Conservation (phyloP, 1,140 invertebrate genomes). For the Lepidotrigona ventralis region DNA sequence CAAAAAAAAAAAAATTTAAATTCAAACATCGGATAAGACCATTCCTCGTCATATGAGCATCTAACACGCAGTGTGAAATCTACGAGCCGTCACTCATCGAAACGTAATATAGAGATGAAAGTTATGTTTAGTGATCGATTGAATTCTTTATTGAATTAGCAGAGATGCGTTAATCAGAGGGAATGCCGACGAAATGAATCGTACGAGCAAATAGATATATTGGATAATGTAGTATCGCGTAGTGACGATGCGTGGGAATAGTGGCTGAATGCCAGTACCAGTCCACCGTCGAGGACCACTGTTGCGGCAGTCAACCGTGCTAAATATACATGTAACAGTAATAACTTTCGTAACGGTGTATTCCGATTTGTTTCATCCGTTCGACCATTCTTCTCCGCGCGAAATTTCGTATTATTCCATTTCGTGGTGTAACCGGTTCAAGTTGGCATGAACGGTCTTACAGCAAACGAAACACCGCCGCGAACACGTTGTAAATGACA, state of each 20-base stretch:
- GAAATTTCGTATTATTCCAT: neutral
- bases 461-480: neutral
- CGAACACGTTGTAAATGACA: neutral
- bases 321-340: slow-evolving; percentile 59
- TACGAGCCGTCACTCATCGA: no score
- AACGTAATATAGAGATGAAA: neutral
- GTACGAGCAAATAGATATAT: slow-evolving; percentile 29
- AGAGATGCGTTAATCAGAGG: neutral
- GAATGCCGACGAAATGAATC: neutral
- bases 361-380: slow-evolving; percentile 22
- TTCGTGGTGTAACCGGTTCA: neutral
- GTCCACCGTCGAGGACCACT: slow-evolving; percentile 59
- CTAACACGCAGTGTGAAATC: neutral
- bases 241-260: slow-evolving; percentile 57
- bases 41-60: no score
- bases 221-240: slow-evolving; percentile 53
- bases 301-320: slow-evolving; percentile 49
- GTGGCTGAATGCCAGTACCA: slow-evolving; percentile 61
- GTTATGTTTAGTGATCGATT: neutral
- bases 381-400: neutral
- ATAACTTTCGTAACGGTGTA: slow-evolving; percentile 45
- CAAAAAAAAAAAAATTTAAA: no score
- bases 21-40: no score
- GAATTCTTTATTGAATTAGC: neutral
- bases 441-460: no score